Conservation (phyloP, 2,113 vertebrate species). For the Rhombomys opimus region DNA sequence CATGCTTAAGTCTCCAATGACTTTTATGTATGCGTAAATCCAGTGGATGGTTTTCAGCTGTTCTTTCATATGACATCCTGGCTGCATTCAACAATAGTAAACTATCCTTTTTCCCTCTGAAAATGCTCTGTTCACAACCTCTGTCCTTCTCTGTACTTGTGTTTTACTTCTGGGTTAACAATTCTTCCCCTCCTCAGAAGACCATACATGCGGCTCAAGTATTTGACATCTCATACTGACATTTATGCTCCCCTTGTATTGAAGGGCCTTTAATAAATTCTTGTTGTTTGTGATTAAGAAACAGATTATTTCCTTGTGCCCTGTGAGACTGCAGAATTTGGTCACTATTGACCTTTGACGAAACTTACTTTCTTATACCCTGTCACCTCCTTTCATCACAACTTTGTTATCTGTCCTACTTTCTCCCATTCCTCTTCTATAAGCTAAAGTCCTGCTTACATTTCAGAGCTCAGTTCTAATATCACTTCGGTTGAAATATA, state of each 20-base stretch:
- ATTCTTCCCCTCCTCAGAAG: background rate
- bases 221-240: background rate
- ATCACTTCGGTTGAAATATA: background rate
- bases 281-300: background rate
- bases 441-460: background rate
- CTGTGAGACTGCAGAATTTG: background rate
- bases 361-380: background rate
- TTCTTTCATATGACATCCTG: background rate
- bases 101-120: background rate
- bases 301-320: background rate
- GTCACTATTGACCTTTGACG: background rate
- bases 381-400: background rate
- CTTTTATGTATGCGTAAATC: background rate
- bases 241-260: background rate
- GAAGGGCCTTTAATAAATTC: background rate
- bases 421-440: background rate
- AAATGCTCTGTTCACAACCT: background rate
- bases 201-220: background rate
- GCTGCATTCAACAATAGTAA: background rate
- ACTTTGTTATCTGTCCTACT: background rate
- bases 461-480: slow-evolving; percentile 5
- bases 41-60: background rate
- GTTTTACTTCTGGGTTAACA: background rate
- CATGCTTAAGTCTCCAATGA: background rate
- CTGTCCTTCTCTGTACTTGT: background rate